These are phyloP conservation scores for Gopherus flavomarginatus DNA, from an alignment of 2,113 vertebrate species.

Conservation along the genomic window DNA sequence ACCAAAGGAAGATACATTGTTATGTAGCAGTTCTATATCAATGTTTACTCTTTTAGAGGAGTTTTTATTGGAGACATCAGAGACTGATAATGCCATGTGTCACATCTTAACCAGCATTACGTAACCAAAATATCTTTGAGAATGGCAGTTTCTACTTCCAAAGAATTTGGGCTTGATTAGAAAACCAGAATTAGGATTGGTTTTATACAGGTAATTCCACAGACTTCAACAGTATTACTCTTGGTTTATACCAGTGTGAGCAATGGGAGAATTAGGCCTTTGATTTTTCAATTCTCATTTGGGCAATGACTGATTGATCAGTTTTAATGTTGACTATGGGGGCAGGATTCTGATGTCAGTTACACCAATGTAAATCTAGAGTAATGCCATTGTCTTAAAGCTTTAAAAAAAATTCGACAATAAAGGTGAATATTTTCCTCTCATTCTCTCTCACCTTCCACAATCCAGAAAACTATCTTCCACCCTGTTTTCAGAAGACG, in stretches of 20 bases:
- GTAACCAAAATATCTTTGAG: accelerated
- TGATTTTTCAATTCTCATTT: slow-evolving; percentile 10
- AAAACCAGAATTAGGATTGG: neutral
- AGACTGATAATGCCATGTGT: neutral
- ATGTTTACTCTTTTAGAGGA: accelerated
- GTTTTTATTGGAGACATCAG: neutral
- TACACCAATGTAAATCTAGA: accelerated
- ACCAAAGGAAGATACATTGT: neutral
- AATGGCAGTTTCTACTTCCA: slow-evolving; percentile 12
- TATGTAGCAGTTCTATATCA: accelerated
- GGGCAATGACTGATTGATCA: slow-evolving; percentile 33
- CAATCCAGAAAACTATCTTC: neutral
- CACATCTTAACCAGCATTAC: neutral
- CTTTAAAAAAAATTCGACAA: neutral
- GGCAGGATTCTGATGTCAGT: slow-evolving; percentile 6
- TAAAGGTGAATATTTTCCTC: neutral
- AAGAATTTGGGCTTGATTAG: neutral
- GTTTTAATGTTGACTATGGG: neutral
- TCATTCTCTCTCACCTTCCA: neutral
- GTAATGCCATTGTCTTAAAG: neutral
- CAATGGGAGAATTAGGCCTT: slow-evolving; percentile 19
- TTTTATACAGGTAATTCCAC: slow-evolving; percentile 17
- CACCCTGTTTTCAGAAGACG: neutral
- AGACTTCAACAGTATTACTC: slow-evolving; percentile 10
- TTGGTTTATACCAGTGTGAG: neutral